These are phyloP conservation scores for Pogona vitticeps DNA, from an alignment of 2,113 vertebrate genomes.

Conservation along the genomic window DNA sequence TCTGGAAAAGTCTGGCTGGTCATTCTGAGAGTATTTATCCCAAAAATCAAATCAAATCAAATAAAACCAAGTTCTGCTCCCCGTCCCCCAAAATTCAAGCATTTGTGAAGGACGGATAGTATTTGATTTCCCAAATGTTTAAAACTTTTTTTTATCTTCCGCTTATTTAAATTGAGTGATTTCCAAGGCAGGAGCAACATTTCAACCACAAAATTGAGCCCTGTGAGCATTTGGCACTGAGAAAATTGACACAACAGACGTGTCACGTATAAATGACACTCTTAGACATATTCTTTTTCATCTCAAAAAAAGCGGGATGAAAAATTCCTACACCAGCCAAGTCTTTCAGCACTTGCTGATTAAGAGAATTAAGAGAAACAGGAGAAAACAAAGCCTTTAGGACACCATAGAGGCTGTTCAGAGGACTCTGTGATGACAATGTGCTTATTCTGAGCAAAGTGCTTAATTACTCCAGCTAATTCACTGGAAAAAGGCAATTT, in stretches of 20 bases:
- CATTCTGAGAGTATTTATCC: background rate
- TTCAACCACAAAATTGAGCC: background rate
- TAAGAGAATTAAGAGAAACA: background rate
- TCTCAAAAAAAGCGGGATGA: background rate
- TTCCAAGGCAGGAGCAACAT: no score
- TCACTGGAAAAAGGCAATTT: background rate
- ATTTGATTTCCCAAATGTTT: background rate
- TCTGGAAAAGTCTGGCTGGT: no score
- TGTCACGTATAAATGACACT: background rate
- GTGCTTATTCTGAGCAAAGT: background rate
- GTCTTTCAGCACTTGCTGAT: constrained; percentile 2
- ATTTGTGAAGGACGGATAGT: background rate
- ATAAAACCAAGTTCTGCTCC: no score
- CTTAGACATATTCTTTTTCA: no score
- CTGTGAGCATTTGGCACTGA: background rate
- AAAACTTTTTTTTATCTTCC: background rate
- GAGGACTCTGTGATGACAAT: background rate
- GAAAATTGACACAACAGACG: background rate
- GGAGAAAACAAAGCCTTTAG: background rate
- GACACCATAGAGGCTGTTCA: background rate
- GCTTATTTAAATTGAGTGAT: no score
- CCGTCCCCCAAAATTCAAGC: background rate
- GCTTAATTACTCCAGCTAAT: constrained; percentile 16
- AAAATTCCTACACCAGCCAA: background rate
- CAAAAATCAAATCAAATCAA: background rate